Base-by-base conservation (phyloP, 2,888 invertebrate genomes). In the Drosophila siamana region DNA sequence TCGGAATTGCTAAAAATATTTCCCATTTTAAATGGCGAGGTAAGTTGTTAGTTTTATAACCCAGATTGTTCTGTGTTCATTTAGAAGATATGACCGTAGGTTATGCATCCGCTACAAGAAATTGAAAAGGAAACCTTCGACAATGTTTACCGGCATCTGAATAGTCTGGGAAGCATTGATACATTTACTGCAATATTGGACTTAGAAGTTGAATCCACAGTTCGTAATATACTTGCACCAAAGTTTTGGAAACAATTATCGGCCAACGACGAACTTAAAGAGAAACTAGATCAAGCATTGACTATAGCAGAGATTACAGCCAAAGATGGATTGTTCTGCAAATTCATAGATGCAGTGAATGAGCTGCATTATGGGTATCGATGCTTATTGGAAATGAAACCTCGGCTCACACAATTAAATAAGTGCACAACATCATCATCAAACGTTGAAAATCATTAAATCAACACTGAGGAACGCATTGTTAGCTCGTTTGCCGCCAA, bases 401-500 rank as follows among this genome's bases (percentile, higher is more conserved):
- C 80, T 0, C 73, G 88, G 0, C 28, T 92, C 0, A 55, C 76
- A 9, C 30, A 71, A 1, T 65, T 91, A 8, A 79, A 64, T 47
- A 78, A 75, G 24, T 69, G 36, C 38, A 15, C 24, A 0, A 13
- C 16, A 8, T 30, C 24, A 1, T 22, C 19, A 15, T 50, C 6
- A 43, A 63, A 47, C 93, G 95, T 22, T 93, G 94, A 86, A 94
- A 95, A 11, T 94, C n/a, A 95, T 8, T 88, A 81, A 78, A 38
- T 71, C 74, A 16, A 66, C 75, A 1, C 13, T 90, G 15, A 69
- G 85, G 5, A 83, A 86, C 30, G 74, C 89, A n/a, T 51, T 97
- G 47, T 90, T 96, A 11, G 95, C 96, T 6, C 96, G 96, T 82
- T 90, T 96, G 16, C 96, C 96, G 19, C 91, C 95, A 7, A 93